Evolutionary conservation across 2,797 vertebrate genomes (phyloP), one percentile per base, ranked within the genome.

Genomic region (Denticeps clupeoides): DNA sequence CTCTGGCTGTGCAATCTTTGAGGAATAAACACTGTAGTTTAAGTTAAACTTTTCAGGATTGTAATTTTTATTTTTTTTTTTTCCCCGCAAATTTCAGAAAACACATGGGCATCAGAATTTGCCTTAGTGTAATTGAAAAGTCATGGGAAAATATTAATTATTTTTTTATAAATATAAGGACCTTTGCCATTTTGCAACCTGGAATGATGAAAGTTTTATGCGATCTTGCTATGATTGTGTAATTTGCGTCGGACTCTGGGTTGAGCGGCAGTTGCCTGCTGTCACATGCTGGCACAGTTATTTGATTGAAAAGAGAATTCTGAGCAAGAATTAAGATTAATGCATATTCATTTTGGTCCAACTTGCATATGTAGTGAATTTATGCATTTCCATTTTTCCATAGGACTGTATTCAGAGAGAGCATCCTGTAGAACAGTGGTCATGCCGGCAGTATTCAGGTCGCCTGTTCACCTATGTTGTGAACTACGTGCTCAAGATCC

Each of bases 391-490:
- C 16, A n/a, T 16, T 31, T 4, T 29, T 3, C 1, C n/a, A 1
- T 18, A 97, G 95, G 91, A 93, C 60, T 98, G 93, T 58, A 88
- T 93, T 83, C 97, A 80, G 95, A 95, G 15, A 95, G 99, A 69
- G 68, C 83, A 0, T 87, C 84, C 8, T 93, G 94, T 79, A 97
- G 95, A 67, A 96, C 94, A 83, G 91, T 98, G 33, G 82, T 89
- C 11, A 69, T 97, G 85, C 93, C 93, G 4, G 91, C 94, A 0
- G 87, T 99, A 11, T 99, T 98, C 79, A 95, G 79, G 78, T 91
- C 95, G 18, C 95, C 95, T 18, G 97, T 99, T 64, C 90, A 95
- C 43, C 94, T 94, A 99, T 59, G 83, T 97, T 1, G 95, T 99
- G 47, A 99, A 97, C 68, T 98, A 99, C 27, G 95, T 99, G 68